Evolutionary conservation across 2,797 vertebrate species (phyloP).

Genomic region (Nannoperca australis): DNA sequence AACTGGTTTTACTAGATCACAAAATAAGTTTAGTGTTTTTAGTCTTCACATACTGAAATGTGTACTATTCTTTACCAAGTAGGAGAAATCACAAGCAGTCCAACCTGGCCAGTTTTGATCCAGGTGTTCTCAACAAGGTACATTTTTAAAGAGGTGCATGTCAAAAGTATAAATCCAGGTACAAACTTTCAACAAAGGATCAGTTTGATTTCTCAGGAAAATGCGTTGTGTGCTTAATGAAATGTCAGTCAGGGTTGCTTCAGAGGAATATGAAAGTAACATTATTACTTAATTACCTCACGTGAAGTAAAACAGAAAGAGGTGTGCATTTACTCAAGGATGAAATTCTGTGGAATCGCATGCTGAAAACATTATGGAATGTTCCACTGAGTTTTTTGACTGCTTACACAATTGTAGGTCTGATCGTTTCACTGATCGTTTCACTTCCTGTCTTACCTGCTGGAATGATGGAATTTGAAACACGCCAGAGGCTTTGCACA

Average conservation of each 20-base stretch:
- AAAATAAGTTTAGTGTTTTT: neutral
- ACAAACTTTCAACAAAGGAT: neutral
- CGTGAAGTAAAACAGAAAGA: neutral
- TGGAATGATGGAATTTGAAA: constrained; percentile 19
- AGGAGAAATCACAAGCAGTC: neutral
- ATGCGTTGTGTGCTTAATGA: neutral
- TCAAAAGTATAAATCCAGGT: neutral
- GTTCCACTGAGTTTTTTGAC: neutral
- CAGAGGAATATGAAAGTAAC: neutral
- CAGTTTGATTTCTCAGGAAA: neutral
- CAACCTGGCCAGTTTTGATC: neutral
- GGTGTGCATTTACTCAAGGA: neutral
- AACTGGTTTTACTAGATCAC: neutral
- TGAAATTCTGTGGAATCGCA: constrained; percentile 17
- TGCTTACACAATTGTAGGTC: constrained; percentile 5
- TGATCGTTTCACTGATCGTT: neutral
- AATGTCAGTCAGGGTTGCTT: neutral
- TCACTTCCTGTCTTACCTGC: neutral
- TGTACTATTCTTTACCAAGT: neutral
- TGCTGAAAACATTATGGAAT: neutral
- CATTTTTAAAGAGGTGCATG: neutral
- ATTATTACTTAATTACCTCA: constrained; percentile 5
- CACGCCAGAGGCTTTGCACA: neutral
- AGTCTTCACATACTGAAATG: no score
- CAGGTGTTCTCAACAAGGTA: neutral